These are phyloP conservation scores for Dione vanillae DNA, from an alignment of 2,888 invertebrate species.

Conservation along the genomic window DNA sequence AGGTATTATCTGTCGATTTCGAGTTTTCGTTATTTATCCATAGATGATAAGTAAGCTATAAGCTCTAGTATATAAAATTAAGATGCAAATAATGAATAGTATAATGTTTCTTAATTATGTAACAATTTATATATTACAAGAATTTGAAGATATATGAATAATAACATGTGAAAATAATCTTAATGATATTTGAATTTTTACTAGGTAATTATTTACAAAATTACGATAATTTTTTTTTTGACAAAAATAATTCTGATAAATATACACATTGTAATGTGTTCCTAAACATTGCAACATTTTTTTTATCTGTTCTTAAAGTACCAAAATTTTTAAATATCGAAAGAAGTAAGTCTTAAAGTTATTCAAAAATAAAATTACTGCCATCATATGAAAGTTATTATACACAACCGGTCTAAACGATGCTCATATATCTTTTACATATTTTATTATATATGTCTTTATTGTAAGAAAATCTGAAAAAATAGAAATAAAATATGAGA, in stretches of 20 bases:
- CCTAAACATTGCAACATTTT: too few relatives aligned
- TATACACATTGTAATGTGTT: too few relatives aligned
- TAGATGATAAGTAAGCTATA: conserved; percentile 18
- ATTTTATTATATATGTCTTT: neutral
- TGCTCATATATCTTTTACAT: conserved; percentile 8
- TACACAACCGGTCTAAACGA: conserved; percentile 18
- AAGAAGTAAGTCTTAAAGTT: conserved; percentile 6
- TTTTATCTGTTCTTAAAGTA: neutral
- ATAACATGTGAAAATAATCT: too few relatives aligned
- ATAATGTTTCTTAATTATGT: neutral
- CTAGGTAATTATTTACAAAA: too few relatives aligned
- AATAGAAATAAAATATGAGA: conserved; percentile 12
- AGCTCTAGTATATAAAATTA: neutral
- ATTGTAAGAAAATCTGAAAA: conserved; percentile 3
- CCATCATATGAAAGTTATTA: neutral
- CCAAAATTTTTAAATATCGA: neutral
- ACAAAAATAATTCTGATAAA: too few relatives aligned
- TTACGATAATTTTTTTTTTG: too few relatives aligned
- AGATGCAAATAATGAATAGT: conserved; percentile 5
- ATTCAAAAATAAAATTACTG: conserved; percentile 6
- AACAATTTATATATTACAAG: neutral
- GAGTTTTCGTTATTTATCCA: conserved; percentile 9
- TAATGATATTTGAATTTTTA: too few relatives aligned
- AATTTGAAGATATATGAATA: too few relatives aligned
- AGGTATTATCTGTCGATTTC: neutral